Evolutionary conservation across 2,888 invertebrate species (phyloP), one percentile per base, ranked within the genome.

Genomic region (Nephrocerus scutellatus): DNA sequence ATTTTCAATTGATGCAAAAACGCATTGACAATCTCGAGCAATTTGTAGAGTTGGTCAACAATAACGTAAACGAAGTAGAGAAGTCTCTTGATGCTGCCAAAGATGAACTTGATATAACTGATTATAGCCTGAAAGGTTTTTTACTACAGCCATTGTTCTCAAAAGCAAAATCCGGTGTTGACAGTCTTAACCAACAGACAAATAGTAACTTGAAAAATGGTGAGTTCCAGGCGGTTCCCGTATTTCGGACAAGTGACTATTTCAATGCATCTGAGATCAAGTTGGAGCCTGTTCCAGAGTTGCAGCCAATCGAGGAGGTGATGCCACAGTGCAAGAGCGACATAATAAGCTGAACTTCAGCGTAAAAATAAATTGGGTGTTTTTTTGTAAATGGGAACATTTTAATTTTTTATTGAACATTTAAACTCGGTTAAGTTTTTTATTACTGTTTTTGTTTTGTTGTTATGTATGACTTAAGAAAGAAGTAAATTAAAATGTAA

Each of bases 71-170:
- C 41, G 48, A 54, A 5, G 53, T 79, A 13, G 80, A 81, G 57
- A 72, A 70, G 50, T 72, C 74, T 47, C 68, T 80, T 18, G 75
- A 75, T 46, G 71, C 71, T 39, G 78, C 79, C 5, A 80, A 80
- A 61, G 53, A 62, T 20, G 75, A 79, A 42, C 72, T 77, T 46
- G 75, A 75, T 45, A 62, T 76, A 3, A 70, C 68, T 15, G 77
- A 80, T 37, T 75, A 72, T 48, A 75, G 73, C 50, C 56, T 80
- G 1, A 77, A 71, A 54, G 76, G 68, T 46, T 45, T 65, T 14
- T 68, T 80, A 8, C 56, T 80, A 0, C 76, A 74, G 51, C 79
- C 80, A n/a, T 69, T 80, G 30, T 68, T 78, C 41, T 48, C 57
- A 21, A 59, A 56, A 45, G 35, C 51, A 1, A 58, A 57, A 30